Evolutionary conservation across 2,113 vertebrate species (phyloP), one percentile per base, ranked within the genome.

Genomic region (Cnemophilus loriae): DNA sequence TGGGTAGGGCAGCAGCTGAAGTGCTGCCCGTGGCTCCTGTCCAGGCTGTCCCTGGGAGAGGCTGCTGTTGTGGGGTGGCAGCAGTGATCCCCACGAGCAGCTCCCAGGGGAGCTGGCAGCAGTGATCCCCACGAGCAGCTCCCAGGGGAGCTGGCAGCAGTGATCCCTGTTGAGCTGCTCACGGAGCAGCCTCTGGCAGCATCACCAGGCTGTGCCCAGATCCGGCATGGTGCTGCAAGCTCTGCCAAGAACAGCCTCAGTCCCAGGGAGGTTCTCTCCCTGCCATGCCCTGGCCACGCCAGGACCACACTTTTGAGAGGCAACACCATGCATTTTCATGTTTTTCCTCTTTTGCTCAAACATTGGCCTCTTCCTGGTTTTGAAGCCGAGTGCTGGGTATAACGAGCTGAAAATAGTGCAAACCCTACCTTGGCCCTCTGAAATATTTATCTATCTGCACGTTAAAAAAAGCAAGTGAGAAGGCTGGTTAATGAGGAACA

Each of bases 21-120:
- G 47, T 2, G 6, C 20, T 5, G 5, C 27, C 44, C 0, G 0
- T 13, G 28, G 39, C 49, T 77, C 20, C 49, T 59, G 39, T 22
- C 41, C 26, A 11, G 50, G 44, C 21, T 70, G 39, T 23, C 32
- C 50, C 23, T 17, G 60, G 49, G 55, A 64, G 42, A 50, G 49
- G n/a, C 61, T 21, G 42, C 27, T 6, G 4, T 1, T 3, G 10
- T 2, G 33, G 37, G 1, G 3, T 2, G 30, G 39, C 39, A 41
- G n/a, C 41, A 23, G 44, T 13, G 13, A 3, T 27, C 46, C 23
- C 60, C 9, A 2, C 15, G 1, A 42, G 60, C 68, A 23, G 33
- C 32, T 57, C 55, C 6, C 0, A 0, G 22, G n/a, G 42, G 52
- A 53, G 52, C 11, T 1, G 1, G 23, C 24, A 3, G n/a, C 41